Evolutionary conservation across 2,888 invertebrate genomes (phyloP).

Genomic region (Mylabris sibirica): DNA sequence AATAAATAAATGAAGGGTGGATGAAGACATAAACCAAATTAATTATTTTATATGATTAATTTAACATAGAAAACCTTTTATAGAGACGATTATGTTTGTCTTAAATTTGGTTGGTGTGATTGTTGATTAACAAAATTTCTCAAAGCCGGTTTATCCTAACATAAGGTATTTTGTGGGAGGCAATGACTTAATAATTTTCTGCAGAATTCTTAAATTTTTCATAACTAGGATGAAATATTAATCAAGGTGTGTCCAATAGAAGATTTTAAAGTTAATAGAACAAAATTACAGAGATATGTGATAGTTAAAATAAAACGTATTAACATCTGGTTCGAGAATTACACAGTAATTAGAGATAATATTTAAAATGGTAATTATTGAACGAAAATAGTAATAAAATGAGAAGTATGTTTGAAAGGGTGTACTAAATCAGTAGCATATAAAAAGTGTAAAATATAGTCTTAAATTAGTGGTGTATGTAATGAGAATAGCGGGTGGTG

Average conservation of each 20-base stretch:
- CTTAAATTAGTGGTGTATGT: constrained; percentile 46
- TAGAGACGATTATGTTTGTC: neutral
- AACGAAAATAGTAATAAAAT: neutral
- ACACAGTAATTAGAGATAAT: neutral
- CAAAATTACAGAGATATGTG: too few relatives aligned
- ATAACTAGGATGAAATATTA: neutral
- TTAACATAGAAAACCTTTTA: constrained; percentile 28
- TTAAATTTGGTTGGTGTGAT: constrained; percentile 17
- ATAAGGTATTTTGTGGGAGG: constrained; percentile 21
- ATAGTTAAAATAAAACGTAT: too few relatives aligned
- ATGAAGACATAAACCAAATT: constrained; percentile 8
- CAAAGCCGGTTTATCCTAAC: constrained; percentile 27
- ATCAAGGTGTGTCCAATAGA: too few relatives aligned
- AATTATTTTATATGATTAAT: constrained; percentile 13
- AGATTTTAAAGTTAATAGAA: too few relatives aligned
- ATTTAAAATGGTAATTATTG: neutral
- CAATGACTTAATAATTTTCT: constrained; percentile 17
- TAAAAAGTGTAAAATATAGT: constrained; percentile 25
- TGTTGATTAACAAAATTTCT: constrained; percentile 16
- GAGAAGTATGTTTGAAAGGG: neutral
- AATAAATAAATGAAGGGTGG: neutral
- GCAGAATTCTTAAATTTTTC: constrained; percentile 9
- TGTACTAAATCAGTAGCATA: constrained; percentile 38
- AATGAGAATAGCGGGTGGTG: constrained; percentile 45
- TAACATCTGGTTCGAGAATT: neutral